Evolutionary conservation across 2,113 vertebrate species (phyloP).

Genomic region (Saccopteryx bilineata): DNA sequence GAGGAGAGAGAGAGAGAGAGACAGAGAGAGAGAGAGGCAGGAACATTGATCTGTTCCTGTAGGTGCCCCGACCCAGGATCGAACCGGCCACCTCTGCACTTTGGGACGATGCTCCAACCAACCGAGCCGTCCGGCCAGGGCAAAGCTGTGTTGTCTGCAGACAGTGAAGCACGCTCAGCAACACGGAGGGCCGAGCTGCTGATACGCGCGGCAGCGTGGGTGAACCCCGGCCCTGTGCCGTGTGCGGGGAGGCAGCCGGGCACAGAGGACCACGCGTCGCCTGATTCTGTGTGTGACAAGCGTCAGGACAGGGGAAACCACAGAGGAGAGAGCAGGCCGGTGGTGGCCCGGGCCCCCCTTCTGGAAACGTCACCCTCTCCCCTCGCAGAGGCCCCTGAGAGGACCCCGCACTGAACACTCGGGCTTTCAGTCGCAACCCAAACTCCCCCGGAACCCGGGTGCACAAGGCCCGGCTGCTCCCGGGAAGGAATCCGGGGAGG

Average conservation of each 20-base stretch:
- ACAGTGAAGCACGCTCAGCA: rapidly evolving
- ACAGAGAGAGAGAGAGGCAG: no score
- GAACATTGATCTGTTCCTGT: no score
- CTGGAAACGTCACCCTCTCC: background rate
- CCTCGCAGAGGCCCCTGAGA: background rate
- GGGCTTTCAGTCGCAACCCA: background rate
- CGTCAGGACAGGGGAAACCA: background rate
- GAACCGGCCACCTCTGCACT: no score
- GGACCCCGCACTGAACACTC: background rate
- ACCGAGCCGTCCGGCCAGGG: no score
- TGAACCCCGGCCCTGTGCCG: background rate
- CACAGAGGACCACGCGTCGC: background rate
- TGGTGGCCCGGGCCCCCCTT: background rate
- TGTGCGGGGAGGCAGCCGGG: background rate
- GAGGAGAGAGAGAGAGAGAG: no score
- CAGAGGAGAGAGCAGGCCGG: background rate
- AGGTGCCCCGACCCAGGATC: no score
- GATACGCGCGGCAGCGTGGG: rapidly evolving
- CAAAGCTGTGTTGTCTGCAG: no score
- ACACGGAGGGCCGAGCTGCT: background rate
- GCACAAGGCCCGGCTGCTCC: background rate
- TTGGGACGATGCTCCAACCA: no score
- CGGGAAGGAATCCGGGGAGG: background rate
- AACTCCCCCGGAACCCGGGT: background rate
- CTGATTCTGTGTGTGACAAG: background rate